Evolutionary conservation across 2,888 invertebrate genomes (phyloP), one percentile per base, ranked within the genome.

Genomic region (Amiota mariae): DNA sequence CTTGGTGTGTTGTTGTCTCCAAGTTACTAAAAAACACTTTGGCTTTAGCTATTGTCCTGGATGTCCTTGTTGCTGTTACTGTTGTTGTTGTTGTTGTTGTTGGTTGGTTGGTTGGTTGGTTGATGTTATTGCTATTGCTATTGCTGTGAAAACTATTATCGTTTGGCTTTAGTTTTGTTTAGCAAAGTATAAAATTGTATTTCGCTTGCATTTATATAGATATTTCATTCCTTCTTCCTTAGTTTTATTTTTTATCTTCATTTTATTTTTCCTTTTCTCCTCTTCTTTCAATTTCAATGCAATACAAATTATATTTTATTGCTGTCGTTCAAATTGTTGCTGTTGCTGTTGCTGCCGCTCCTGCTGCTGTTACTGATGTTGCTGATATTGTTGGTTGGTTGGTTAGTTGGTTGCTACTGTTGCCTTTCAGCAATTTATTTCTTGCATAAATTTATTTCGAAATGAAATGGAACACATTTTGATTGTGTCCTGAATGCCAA

Each of bases 161-260:
- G 63, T 63, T 63, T 63, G 63, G 63, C 63, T 63, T 63, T 63
- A 63, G 63, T 63, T 63, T 63, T 63, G 63, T 46, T 63, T 63
- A 63, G 63, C 63, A 63, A 24, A 36, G 63, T 63, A 63, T 20
- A 63, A 63, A 36, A 63, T 63, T 63, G 46, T 46, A 36, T 63
- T 63, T 46, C 24, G 63, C 46, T 13, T 59, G 46, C 46, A 46
- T 63, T 63, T 63, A 24, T 51, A 10, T 18, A 75, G 71, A 73
- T 36, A 66, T 61, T 67, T 56, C 49, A 54, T 73, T 72, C 48
- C 61, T 74, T 64, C n/a, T 66, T 72, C 46, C 59, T 74, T 64
- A 15, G 59, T 24, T 46, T 46, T 59, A 8, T 59, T 59, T 73
- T 75, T 72, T 73, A 73, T 15, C 49, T 47, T 8, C 11, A 47